Evolutionary conservation across 2,113 vertebrate species (phyloP), one percentile per base, ranked within the genome.

Genomic region (Mohoua ochrocephala): DNA sequence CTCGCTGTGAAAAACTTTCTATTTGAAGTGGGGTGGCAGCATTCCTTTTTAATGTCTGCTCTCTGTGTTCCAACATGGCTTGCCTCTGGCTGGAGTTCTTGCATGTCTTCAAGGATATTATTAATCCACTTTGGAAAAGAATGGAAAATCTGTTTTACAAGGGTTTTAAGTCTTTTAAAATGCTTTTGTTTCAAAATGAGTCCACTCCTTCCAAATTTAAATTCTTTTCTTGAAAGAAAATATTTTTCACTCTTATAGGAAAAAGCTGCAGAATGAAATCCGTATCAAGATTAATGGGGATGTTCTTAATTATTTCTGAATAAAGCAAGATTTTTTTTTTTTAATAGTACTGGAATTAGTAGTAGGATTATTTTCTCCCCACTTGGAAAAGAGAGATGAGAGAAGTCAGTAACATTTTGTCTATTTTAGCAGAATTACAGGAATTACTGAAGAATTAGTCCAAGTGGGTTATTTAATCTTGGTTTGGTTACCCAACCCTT

Each of bases 61-160:
- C 45, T 77, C 67, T 83, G 42, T 84, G 83, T 93, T 75, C 91
- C 35, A 80, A 22, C 88, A 77, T 0, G 50, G 80, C 52, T 91
- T 89, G 92, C 89, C 89, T 78, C 76, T 95, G 89, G 93, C 93
- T 93, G 60, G n/a, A 89, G 39, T 68, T 91, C 85, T 61, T 90
- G 13, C 45, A 68, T 84, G 84, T 93, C 93, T 89, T 56, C 77
- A 71, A 87, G 74, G 68, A 41, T 81, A 69, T 92, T 97, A 94
- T 30, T 96, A 86, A 91, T 75, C 15, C 50, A 52, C n/a, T 88
- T 94, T 71, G 76, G 92, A 94, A 95, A 68, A 92, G 31, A 93
- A 83, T 18, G 39, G 83, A 92, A 93, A 90, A 74, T 93, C 24
- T 85, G 39, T 45, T 90, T 85, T 92, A 65, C 20, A 70, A 60